A percentile compares a stretch with the other conserved stretches of the same genome.
phyloP scores from a whole-genome alignment of 2,888 invertebrate species.

The Euproctis similis region DNA sequence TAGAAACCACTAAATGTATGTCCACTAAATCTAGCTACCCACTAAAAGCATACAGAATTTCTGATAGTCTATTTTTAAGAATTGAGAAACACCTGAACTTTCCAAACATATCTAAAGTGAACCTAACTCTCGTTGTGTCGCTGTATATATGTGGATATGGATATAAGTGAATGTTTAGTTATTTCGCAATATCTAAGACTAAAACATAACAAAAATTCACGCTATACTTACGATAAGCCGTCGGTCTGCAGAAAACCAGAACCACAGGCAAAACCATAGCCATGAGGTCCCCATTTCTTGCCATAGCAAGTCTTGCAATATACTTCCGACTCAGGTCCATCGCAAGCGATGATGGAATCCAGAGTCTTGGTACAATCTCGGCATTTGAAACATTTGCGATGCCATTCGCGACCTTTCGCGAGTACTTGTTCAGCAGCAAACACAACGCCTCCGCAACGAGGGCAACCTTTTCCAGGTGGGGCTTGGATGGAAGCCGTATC shows the following conservation, averaged over 20 bases:
- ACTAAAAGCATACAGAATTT: neutral
- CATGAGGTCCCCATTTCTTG: constrained; percentile 98
- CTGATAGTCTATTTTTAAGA: no score
- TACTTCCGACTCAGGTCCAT: constrained; percentile 93
- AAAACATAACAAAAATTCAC: no score
- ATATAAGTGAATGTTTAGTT: no score
- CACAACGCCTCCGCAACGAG: constrained; percentile 91
- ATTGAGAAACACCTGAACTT: no score
- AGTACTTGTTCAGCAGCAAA: constrained; percentile 96
- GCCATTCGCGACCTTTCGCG: constrained; percentile 93
- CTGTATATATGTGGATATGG: no score
- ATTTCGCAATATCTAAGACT: no score
- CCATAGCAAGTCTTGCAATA: constrained; percentile 99
- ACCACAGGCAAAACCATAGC: constrained; percentile 96
- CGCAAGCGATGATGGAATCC: constrained; percentile 96
- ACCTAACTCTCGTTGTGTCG: no score
- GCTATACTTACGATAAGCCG: constrained; percentile 83
- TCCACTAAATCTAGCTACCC: neutral
- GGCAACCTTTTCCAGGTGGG: constrained; percentile 90
- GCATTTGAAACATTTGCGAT: constrained; percentile 95
- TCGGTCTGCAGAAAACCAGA: constrained; percentile 95
- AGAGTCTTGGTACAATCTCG: constrained; percentile 94
- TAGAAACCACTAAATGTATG: neutral
- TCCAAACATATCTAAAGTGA: no score
- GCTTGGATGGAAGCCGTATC: constrained; percentile 89